Conservation (phyloP, 2,113 vertebrate species). For the Agelaius tricolor region DNA sequence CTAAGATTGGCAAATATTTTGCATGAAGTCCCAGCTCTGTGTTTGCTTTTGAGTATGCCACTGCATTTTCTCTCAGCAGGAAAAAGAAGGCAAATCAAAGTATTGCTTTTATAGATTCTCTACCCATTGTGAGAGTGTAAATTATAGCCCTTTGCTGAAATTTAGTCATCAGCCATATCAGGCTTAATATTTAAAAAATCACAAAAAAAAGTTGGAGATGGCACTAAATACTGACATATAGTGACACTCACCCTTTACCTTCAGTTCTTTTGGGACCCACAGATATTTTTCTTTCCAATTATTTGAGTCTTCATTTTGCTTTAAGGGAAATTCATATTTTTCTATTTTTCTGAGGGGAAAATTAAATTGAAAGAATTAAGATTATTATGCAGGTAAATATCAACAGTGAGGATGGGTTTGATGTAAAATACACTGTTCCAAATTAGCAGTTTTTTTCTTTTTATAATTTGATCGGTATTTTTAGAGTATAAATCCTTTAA, state of each 20-base stretch:
- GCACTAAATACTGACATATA: background rate
- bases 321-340: background rate
- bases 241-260: background rate
- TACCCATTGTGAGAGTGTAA: background rate
- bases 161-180: background rate
- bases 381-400: background rate
- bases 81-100: background rate
- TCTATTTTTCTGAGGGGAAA: background rate
- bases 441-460: background rate
- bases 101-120: background rate
- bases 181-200: background rate
- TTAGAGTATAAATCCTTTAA: background rate
- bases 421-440: background rate
- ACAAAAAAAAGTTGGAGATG: accelerated
- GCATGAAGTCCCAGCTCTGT: background rate
- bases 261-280: background rate
- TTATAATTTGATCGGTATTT: background rate
- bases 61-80: conserved; percentile 6
- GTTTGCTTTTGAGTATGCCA: background rate
- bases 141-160: background rate
- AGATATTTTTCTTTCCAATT: background rate
- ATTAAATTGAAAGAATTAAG: background rate
- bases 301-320: background rate
- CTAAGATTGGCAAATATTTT: conserved; percentile 45
- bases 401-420: background rate